These are phyloP conservation scores for Dreissena rostriformis DNA, from an alignment of 1,140 invertebrate genomes.

Conservation along the genomic window DNA sequence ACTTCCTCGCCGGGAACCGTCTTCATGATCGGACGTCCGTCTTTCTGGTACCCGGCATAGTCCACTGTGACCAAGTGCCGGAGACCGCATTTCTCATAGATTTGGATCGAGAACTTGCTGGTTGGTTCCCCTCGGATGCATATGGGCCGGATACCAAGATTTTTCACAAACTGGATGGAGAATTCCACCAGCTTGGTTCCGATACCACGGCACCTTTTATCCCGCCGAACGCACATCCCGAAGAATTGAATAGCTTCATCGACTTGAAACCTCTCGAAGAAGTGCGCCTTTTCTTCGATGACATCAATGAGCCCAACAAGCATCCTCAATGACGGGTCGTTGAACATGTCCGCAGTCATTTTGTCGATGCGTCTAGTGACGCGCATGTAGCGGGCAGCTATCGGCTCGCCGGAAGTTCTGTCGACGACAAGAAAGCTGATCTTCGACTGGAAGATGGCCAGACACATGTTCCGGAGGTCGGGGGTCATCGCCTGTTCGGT, in stretches of 20 bases:
- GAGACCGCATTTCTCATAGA: conserved; percentile 22
- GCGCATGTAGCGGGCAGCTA: not conserved
- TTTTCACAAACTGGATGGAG: conserved; percentile 1
- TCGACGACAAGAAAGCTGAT: conserved; percentile 11
- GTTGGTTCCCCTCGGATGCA: conserved; percentile 9
- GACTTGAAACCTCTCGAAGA: not conserved
- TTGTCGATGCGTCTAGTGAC: not conserved
- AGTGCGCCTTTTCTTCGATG: not conserved
- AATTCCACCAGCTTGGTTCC: not conserved
- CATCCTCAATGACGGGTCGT: not conserved
- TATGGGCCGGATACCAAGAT: not conserved
- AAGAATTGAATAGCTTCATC: conserved; percentile 10
- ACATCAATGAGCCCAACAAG: not conserved
- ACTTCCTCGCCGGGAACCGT: too few species aligned
- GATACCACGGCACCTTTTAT: conserved; percentile 8
- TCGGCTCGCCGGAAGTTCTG: not conserved
- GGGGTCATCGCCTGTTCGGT: not conserved
- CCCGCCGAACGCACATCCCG: conserved; percentile 3
- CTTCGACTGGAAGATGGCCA: conserved; percentile 1
- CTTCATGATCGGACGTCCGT: not conserved
- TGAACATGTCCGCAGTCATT: not conserved
- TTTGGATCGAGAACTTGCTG: conserved; percentile 14
- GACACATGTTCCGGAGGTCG: not conserved
- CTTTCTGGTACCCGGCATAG: not conserved
- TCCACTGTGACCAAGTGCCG: not conserved